A percentile compares a stretch with the other conserved stretches of the same genome.
These are phyloP conservation scores for Monoplex corrugatus DNA, from an alignment of 2,888 invertebrate genomes.

Conservation along the genomic window DNA sequence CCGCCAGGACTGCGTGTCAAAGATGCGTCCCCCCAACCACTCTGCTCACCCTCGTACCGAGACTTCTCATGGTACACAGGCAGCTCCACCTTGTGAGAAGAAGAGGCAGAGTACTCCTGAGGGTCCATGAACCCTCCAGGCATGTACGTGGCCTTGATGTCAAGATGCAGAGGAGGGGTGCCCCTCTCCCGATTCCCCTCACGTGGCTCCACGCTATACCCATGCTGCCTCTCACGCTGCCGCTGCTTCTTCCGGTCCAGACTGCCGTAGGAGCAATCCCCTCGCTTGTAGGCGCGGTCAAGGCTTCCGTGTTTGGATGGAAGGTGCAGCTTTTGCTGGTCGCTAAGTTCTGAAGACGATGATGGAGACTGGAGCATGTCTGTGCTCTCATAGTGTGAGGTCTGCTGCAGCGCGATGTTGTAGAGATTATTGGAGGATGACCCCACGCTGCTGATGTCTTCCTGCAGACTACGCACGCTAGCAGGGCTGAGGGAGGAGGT, in stretches of 20 bases:
- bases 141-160: slow-evolving; percentile 27
- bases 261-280: slow-evolving; percentile 64
- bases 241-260: slow-evolving; percentile 65
- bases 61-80: slow-evolving; percentile 67
- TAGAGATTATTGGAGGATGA: slow-evolving; percentile 80
- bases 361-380: slow-evolving; percentile 73
- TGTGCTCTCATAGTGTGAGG: slow-evolving; percentile 78
- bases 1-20: slow-evolving; percentile 65
- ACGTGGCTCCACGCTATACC: slow-evolving; percentile 32
- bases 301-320: slow-evolving; percentile 74
- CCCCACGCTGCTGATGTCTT: slow-evolving; percentile 72
- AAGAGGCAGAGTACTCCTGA: slow-evolving; percentile 31
- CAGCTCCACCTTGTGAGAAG: slow-evolving; percentile 63
- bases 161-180: slow-evolving; percentile 4
- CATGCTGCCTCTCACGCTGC: slow-evolving; percentile 40
- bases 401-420: slow-evolving; percentile 81
- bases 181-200: slow-evolving; percentile 2
- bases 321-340: slow-evolving; percentile 46
- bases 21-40: slow-evolving; percentile 51
- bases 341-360: slow-evolving; percentile 46
- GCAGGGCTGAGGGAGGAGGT: slow-evolving; percentile 54
- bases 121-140: neutral
- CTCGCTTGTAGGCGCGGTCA: slow-evolving; percentile 72
- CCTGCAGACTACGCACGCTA: slow-evolving; percentile 74
- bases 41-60: slow-evolving; percentile 4